Base-by-base conservation (phyloP, 2,888 invertebrate species). In the Sarcophaga variegata region DNA sequence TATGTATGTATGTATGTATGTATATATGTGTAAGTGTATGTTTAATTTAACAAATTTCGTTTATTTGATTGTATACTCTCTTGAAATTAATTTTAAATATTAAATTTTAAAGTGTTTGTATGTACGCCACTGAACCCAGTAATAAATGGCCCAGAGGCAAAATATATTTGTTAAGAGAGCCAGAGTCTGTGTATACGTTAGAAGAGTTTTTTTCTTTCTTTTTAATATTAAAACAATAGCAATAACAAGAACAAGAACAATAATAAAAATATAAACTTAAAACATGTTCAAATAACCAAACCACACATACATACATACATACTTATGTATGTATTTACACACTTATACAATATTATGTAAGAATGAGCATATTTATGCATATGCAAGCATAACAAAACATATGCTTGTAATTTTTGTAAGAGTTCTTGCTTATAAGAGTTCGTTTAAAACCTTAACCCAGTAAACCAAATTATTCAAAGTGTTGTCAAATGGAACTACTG, bases 41-140 rank as follows among this genome's bases (percentile, higher is more conserved):
- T 47, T 45, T 54, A 17, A 54, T 69, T 60, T 60, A 22, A 62
- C 22, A 20, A 37, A 63, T 20, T 75, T 70, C 37, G 37, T 75
- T 70, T 63, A 69, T 47, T 76, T 37, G 54, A 54, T 27, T 4
- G 63, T 72, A 60, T 0, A 8, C 6, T 17, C 47, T 70, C 45
- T 47, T 12, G 14, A 76, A 76, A 76, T 71, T 70, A 76, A 76
- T 76, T 82, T 76, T 20, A 64, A 75, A 82, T 76, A 81, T 81
- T 81, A 62, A 81, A 81, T 49, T 54, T 71, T 70, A 62, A 78
- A 62, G 60, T 62, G 27, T 63, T 8, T 66, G 45, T 64, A 47
- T 12, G 69, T 25, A 27, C 17, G 5, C 17, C 54, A 14, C 5
- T 49, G 54, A 14, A 70, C 25, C 25, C 60, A 62, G 59, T 54